Evolutionary conservation across 2,113 vertebrate species (phyloP).

Genomic region (Cricetomys ansorgei): DNA sequence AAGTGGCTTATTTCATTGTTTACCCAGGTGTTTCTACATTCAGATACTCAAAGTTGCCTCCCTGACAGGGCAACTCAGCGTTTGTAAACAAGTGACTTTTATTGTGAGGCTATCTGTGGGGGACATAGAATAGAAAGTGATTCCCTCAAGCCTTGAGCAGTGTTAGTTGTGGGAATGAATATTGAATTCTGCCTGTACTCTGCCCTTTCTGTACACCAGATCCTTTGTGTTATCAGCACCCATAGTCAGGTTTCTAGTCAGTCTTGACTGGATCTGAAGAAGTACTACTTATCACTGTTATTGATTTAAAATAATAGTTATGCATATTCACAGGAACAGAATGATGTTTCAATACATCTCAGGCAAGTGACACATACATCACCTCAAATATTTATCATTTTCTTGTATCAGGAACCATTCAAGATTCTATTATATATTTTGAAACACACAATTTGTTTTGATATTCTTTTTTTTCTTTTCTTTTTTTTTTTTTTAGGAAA

Average conservation of each 20-base stretch:
- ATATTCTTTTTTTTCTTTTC: neutral
- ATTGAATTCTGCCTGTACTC: neutral
- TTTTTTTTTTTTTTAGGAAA: neutral
- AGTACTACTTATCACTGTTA: neutral
- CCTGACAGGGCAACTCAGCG: neutral
- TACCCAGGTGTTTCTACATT: neutral
- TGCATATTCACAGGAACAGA: neutral
- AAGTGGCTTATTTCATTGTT: neutral
- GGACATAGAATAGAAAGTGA: neutral
- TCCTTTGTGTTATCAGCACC: neutral
- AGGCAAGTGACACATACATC: neutral
- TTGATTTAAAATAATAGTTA: neutral
- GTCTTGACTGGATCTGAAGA: neutral
- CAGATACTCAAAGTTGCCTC: neutral
- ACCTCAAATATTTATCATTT: neutral
- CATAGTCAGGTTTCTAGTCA: neutral
- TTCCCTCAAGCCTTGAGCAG: neutral
- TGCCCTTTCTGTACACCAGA: neutral
- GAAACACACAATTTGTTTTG: neutral
- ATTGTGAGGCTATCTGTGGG: neutral
- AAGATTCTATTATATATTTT: neutral
- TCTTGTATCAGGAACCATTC: neutral
- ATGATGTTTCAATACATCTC: neutral
- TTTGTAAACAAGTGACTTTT: neutral
- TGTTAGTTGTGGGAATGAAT: neutral